Base-by-base conservation (phyloP, 2,797 vertebrate species). In the Chelon auratus region DNA sequence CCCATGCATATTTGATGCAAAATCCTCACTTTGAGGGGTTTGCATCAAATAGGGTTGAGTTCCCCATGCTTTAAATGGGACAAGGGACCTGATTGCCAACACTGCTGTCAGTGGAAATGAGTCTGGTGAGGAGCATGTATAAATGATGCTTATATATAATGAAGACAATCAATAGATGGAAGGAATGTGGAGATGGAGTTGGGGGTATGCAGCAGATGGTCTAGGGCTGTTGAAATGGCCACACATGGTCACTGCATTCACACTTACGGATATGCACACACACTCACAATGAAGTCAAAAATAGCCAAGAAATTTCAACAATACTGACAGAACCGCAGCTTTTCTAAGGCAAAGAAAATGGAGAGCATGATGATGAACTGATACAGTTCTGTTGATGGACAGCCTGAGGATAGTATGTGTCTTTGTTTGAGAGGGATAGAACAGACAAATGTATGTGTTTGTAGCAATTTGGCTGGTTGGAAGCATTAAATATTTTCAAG, bases 51-150 rank as follows among this genome's bases (percentile, higher is more conserved):
- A 4, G 2, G 2, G 24, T 78, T 66, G 75, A 58, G 60, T 63
- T 77, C 57, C 42, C 80, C 71, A 12, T 64, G 63, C 87, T 90
- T 83, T 87, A 93, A 93, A 91, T 93, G 93, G 91, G 81, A 87
- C 86, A 77, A 71, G 72, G 91, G 92, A 94, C 92, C 91, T 91
- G 88, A 93, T 91, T 94, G 88, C 77, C 63, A 70, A 52, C 20
- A 57, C 79, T 60, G 86, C 87, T 90, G 86, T 90, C 77, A 85
- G 62, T 80, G 59, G 73, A 90, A 91, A 76, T 82, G 68, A 81
- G 71, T 77, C 74, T 62, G 76, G 63, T 76, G 55, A 59, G 47
- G 33, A 62, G 62, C 45, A 63, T 58, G 62, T 51, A 20, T 53
- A 70, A 62, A 68, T 69, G 45, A 68, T 57, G 61, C 57, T 70